phyloP scores from a whole-genome alignment of 2,797 vertebrate species.

The Petrocephalus schoutedeni region DNA sequence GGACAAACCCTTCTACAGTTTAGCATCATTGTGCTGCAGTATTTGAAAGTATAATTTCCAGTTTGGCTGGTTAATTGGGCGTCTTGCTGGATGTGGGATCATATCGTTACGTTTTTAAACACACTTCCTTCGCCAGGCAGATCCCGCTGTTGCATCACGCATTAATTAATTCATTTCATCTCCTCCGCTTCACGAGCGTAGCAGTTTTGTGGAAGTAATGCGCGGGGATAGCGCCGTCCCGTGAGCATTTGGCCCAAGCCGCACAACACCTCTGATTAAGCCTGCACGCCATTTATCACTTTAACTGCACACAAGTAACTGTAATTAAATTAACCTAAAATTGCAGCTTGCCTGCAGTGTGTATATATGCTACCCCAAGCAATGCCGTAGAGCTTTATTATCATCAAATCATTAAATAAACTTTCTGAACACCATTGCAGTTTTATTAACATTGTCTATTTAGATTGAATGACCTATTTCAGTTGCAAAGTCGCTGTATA shows the following conservation, averaged over 20 bases:
- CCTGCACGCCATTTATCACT: not conserved
- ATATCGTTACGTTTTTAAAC: not conserved
- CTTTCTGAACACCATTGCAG: not conserved
- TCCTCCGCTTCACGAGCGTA: not conserved
- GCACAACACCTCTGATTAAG: not conserved
- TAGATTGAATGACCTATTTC: not conserved
- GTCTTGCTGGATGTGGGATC: conserved; percentile 3
- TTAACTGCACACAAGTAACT: not conserved
- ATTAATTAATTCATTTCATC: conserved; percentile 3
- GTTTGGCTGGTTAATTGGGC: not conserved
- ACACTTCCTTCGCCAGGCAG: not conserved
- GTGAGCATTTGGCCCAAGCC: not conserved
- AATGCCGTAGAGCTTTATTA: not conserved
- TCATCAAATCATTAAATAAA: not conserved
- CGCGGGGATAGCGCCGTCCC: not conserved
- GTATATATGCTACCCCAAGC: not conserved
- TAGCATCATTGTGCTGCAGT: not conserved
- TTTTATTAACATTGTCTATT: not conserved
- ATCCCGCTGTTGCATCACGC: not conserved
- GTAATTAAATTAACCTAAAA: conserved; percentile 7
- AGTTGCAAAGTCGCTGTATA: not conserved
- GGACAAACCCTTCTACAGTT: conserved; percentile 47
- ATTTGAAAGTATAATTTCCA: conserved; percentile 22
- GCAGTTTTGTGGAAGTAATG: not conserved
- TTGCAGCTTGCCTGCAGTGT: not conserved